Percentiles rank a stretch among this genome's conserved stretches.
phyloP scores from a whole-genome alignment of 2,113 vertebrate genomes.

The Oplegnathus fasciatus region DNA sequence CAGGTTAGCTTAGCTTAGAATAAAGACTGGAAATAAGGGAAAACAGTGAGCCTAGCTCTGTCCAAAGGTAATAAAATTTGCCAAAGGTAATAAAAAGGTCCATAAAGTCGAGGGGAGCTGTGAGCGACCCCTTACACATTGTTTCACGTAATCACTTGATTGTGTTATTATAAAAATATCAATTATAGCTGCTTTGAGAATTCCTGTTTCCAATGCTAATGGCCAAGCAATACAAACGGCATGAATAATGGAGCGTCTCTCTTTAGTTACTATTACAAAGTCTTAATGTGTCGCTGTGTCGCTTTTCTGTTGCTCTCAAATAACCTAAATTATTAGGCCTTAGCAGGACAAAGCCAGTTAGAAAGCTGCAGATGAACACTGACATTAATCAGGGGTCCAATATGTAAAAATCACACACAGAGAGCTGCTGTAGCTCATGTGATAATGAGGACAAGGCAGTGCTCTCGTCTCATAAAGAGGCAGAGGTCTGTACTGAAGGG shows the following conservation, averaged over 20 bases:
- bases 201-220: background rate
- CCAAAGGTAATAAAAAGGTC: background rate
- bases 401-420: conserved; percentile 12
- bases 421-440: conserved; percentile 23
- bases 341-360: conserved; percentile 20
- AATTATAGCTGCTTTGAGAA: background rate
- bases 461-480: conserved; percentile 39
- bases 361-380: conserved; percentile 19
- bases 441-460: conserved; percentile 34
- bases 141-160: background rate
- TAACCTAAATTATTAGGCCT: conserved; percentile 8
- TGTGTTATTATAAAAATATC: background rate
- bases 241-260: background rate
- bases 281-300: background rate
- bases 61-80: background rate
- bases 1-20: background rate
- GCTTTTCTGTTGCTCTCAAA: conserved; percentile 6
- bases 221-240: no score
- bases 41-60: background rate
- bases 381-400: conserved; percentile 16
- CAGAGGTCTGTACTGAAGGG: conserved; percentile 11
- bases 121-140: background rate
- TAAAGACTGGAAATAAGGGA: no score
- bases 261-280: background rate
- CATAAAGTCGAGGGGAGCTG: no score